Base-by-base conservation (phyloP, 2,888 invertebrate genomes). In the Altica lythri region DNA sequence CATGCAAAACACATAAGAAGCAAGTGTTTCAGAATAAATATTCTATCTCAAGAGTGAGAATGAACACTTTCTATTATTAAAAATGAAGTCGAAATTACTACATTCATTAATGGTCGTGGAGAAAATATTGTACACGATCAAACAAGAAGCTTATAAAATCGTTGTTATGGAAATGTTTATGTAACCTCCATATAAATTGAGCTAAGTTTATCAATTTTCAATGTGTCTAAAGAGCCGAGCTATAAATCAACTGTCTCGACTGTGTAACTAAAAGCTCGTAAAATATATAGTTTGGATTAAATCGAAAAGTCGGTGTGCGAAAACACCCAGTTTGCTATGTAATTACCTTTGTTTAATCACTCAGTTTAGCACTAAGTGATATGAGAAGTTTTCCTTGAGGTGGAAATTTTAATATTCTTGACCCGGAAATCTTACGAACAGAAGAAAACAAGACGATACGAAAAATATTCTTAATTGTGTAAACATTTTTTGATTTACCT, bases 211-310 rank as follows among this genome's bases (percentile, higher is more conserved):
- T 55, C 59, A 53, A 59, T 55, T 59, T 59, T 53, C 44, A 59
- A 50, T 47, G 58, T 52, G 53, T 58, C 53, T 49, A 44, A 43
- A 47, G 56, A 54, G 30, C 55, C 40, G 16, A 49, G 42, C 61
- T 57, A 64, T 68, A 68, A 68, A 68, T 68, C 68, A 68, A 64
- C 59, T 57, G 64, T 63, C 66, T 60, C 64, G 61, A 67, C 66
- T 69, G 67, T 68, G 68, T 69, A 68, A 69, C 68, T 68, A 68
- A 69, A 69, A 68, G 67, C 68, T 68, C 66, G 68, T 68, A 67
- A 68, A 68, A 67, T 68, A 67, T 67, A 69, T 67, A 59, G 64
- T 65, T 63, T 61, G 65, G 66, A 65, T 67, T 66, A 66, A 66
- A 69, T 48, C 51, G 50, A 55, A 57, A 55, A 59, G 53, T 47